Base-by-base conservation (phyloP, 2,888 invertebrate genomes). In the Meliscaeva auricollis region DNA sequence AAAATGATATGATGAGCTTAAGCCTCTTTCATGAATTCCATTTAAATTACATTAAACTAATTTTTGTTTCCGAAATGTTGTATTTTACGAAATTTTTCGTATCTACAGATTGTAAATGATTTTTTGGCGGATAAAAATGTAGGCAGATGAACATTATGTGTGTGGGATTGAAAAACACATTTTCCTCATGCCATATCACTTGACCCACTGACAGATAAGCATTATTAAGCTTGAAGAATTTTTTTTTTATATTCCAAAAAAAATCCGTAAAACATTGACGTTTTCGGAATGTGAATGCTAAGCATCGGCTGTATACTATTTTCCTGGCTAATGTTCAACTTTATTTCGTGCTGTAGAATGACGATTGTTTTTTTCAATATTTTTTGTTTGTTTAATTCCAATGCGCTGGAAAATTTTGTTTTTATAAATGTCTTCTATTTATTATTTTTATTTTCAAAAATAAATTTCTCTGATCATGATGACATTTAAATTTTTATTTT, bases 261-360 rank as follows among this genome's bases (percentile, higher is more conserved):
- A 44, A 26, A 44, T 64, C 46, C 17, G 13, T n/a, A 56, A 32
- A 17, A 48, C 17, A 17, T 62, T 30, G 44, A 62, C 30, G 13
- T 17, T 9, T 46, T 15, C 13, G 20, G 0, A 20, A 58, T 22
- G 20, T 6, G 7, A 58, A 38, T 38, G 9, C 11, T 9, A 38
- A 20, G 13, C 38, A 32, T 56, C 3, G n/a, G 38, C 38, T 6
- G n/a, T 13, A 1, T 44, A 15, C n/a, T 17, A 30, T 66, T 66
- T 48, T 35, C n/a, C 35, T 66, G 48, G 64, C 64, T 66, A 66
- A 48, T 20, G 22, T 8, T 38, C 50, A 50, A 50, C n/a, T 3
- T 64, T 64, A 46, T 60, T 20, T 32, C n/a, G 1, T 1, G 9
- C n/a, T 41, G 3, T 22, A 22, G 38, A 2, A 46, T 17, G 15